These are phyloP conservation scores for Saturnia pavonia DNA, from an alignment of 2,888 invertebrate genomes.

Conservation along the genomic window DNA sequence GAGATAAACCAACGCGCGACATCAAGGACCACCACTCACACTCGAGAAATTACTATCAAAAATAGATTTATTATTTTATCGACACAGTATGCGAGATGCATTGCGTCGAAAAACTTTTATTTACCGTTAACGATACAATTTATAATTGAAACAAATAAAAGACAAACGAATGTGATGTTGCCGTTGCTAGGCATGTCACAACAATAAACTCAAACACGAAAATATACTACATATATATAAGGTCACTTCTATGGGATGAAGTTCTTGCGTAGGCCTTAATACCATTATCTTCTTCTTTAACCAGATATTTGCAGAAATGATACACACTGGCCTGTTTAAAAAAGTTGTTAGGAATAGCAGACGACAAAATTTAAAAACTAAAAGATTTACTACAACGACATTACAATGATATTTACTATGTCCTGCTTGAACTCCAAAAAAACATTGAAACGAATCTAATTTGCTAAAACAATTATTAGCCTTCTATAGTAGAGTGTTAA, in stretches of 20 bases:
- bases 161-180: background rate
- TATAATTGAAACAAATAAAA: background rate
- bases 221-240: background rate
- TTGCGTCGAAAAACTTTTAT: background rate
- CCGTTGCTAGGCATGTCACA: no score
- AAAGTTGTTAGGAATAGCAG: background rate
- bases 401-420: no score
- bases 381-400: no score
- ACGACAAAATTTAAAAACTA: no score
- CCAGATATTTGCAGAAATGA: background rate
- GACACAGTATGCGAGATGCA: background rate
- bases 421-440: background rate
- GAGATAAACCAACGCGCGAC: background rate
- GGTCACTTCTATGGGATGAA: background rate
- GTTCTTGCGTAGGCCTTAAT: background rate
- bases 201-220: no score
- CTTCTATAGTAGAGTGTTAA: background rate
- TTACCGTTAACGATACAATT: background rate
- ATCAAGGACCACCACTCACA: no score
- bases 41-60: background rate
- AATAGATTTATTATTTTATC: constrained; percentile 1
- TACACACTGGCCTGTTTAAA: background rate
- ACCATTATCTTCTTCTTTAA: background rate
- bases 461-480: background rate
- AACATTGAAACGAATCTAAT: background rate